phyloP scores from a whole-genome alignment of 1,140 invertebrate species.

The Apocrypta bakeri region DNA sequence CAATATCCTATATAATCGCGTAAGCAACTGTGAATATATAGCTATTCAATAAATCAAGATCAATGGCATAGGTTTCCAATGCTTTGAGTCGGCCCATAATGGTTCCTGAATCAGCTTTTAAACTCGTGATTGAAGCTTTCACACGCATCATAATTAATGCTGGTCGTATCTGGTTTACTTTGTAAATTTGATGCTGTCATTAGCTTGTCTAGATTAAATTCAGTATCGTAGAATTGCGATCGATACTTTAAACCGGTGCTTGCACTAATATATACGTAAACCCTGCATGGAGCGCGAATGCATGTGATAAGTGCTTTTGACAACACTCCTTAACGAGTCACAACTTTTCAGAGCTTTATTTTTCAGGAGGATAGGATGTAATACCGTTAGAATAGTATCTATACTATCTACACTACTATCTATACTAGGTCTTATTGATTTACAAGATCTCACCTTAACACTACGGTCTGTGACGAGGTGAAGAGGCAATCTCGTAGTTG shows the following conservation, averaged over 20 bases:
- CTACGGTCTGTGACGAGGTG: no score
- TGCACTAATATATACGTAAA: no score
- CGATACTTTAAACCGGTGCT: neutral
- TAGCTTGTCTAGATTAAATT: no score
- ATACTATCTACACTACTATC: no score
- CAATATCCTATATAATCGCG: neutral
- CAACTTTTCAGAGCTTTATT: no score
- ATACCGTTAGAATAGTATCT: no score
- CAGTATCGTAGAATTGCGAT: neutral
- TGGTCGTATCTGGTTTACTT: neutral
- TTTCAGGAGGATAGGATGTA: no score
- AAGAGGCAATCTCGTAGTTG: neutral
- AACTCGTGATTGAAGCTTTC: neutral
- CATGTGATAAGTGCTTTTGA: no score
- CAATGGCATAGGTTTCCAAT: conserved; percentile 20
- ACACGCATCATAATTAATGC: neutral
- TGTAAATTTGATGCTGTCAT: neutral
- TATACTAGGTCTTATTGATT: neutral
- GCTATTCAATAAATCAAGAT: neutral
- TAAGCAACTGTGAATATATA: neutral
- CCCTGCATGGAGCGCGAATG: no score
- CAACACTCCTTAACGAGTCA: no score
- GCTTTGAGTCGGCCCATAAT: neutral
- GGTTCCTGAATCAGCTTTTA: neutral
- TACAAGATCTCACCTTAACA: neutral